Percentiles rank a stretch among this genome's conserved stretches.
Evolutionary conservation across 2,888 invertebrate species (phyloP).

Genomic region (Nemotelus nigrinus): DNA sequence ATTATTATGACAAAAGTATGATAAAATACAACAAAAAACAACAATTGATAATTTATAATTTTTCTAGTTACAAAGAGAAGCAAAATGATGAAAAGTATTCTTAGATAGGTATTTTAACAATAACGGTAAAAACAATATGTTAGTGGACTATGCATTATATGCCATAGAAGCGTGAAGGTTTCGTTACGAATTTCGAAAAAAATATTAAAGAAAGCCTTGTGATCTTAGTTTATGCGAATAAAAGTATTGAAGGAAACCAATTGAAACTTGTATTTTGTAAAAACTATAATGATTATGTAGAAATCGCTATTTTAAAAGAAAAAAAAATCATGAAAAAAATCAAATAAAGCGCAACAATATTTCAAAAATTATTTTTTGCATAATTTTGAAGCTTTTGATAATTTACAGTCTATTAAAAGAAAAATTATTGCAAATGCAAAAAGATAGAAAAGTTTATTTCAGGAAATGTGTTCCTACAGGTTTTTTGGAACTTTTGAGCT

Average conservation of each 20-base stretch:
- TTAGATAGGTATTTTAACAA: slow-evolving; percentile 38
- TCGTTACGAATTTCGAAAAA: slow-evolving; percentile 33
- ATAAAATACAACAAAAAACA: background rate
- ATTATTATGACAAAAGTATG: too few species aligned
- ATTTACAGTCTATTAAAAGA: too few species aligned
- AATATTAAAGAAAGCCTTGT: slow-evolving; percentile 23
- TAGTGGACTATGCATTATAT: slow-evolving; percentile 24
- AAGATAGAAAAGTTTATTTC: too few species aligned
- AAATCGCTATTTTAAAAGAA: slow-evolving; percentile 32
- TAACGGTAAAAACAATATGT: slow-evolving; percentile 4
- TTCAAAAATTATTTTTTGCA: background rate
- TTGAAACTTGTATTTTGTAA: slow-evolving; percentile 42
- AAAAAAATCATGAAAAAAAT: slow-evolving; percentile 8
- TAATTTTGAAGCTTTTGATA: too few species aligned
- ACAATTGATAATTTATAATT: slow-evolving; percentile 16
- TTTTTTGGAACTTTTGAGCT: too few species aligned
- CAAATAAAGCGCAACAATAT: slow-evolving; percentile 39
- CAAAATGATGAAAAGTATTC: slow-evolving; percentile 26
- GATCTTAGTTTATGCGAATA: slow-evolving; percentile 40
- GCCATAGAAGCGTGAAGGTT: slow-evolving; percentile 27
- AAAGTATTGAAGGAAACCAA: slow-evolving; percentile 18
- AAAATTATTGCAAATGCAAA: too few species aligned
- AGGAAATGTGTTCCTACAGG: too few species aligned
- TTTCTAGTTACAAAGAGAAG: slow-evolving; percentile 30
- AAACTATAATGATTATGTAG: slow-evolving; percentile 26